Percentiles rank a stretch among this genome's conserved stretches.
These are phyloP conservation scores for Pantelozetes paolii DNA, from an alignment of 2,888 invertebrate genomes.

Conservation along the genomic window DNA sequence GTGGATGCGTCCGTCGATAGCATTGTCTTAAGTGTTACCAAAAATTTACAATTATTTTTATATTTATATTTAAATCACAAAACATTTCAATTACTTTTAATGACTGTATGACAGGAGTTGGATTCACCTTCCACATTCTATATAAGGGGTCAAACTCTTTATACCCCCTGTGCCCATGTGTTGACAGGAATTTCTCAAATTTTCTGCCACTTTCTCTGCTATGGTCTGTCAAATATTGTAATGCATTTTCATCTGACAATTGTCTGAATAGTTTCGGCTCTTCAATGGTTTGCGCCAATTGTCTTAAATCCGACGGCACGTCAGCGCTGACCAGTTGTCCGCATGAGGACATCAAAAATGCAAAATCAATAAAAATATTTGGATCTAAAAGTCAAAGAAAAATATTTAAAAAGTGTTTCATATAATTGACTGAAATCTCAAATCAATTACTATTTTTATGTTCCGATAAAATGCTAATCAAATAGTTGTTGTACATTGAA, in stretches of 20 bases:
- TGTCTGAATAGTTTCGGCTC: background rate
- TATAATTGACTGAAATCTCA: background rate
- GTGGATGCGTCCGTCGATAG: background rate
- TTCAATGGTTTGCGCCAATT: constrained; percentile 37
- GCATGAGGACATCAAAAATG: constrained; percentile 21
- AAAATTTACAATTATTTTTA: background rate
- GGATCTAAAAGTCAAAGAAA: background rate
- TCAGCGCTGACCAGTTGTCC: constrained; percentile 42
- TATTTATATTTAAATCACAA: background rate
- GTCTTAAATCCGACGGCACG: constrained; percentile 31
- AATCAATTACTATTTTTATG: background rate
- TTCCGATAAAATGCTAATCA: background rate
- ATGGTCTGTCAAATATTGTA: constrained; percentile 61
- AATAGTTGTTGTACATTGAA: background rate
- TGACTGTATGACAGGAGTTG: constrained; percentile 16
- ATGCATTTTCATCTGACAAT: constrained; percentile 52
- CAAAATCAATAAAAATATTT: constrained; percentile 29
- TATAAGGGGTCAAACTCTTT: constrained; percentile 51
- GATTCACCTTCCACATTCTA: constrained; percentile 26
- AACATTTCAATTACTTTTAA: background rate
- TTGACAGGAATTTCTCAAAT: constrained; percentile 61
- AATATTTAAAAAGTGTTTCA: background rate
- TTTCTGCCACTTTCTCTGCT: constrained; percentile 56
- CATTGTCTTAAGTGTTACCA: background rate
- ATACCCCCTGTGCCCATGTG: constrained; percentile 66